phyloP scores from a whole-genome alignment of 2,888 invertebrate genomes.

The Galerucella nymphaeae region DNA sequence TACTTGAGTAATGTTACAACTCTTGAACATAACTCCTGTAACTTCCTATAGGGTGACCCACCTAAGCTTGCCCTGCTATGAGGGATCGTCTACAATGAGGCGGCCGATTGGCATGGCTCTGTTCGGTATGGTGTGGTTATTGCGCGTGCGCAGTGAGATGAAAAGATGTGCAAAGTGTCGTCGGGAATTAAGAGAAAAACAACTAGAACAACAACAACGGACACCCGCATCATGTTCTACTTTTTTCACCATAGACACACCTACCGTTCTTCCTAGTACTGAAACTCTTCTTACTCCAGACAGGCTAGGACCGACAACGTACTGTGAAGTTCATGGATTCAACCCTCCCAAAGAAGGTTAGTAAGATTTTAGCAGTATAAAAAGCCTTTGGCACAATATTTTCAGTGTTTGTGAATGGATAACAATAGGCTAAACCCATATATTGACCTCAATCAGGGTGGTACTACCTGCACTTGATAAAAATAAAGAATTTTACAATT shows the following conservation, averaged over 20 bases:
- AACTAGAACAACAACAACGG: constrained; percentile 43
- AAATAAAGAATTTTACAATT: no score
- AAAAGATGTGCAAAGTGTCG: constrained; percentile 80
- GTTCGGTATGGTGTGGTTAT: constrained; percentile 87
- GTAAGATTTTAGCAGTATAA: constrained; percentile 16
- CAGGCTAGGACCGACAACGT: constrained; percentile 65
- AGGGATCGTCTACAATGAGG: constrained; percentile 55
- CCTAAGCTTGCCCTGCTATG: constrained; percentile 48
- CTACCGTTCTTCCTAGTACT: constrained; percentile 51
- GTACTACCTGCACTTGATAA: no score
- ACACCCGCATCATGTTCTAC: constrained; percentile 61
- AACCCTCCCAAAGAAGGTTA: constrained; percentile 70
- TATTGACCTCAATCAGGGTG: no score
- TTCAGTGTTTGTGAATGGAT: no score
- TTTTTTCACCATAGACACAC: constrained; percentile 68
- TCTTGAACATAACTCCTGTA: not conserved
- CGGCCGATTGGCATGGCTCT: constrained; percentile 77
- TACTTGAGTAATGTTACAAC: not conserved
- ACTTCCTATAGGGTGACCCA: constrained; percentile 20
- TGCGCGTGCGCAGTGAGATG: constrained; percentile 83
- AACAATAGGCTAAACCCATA: no score
- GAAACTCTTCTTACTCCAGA: constrained; percentile 51
- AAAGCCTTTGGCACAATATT: no score
- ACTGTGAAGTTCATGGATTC: constrained; percentile 71
- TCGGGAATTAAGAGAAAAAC: constrained; percentile 51